phyloP scores from a whole-genome alignment of 2,888 invertebrate species.

The Lasioglossum lativentre region DNA sequence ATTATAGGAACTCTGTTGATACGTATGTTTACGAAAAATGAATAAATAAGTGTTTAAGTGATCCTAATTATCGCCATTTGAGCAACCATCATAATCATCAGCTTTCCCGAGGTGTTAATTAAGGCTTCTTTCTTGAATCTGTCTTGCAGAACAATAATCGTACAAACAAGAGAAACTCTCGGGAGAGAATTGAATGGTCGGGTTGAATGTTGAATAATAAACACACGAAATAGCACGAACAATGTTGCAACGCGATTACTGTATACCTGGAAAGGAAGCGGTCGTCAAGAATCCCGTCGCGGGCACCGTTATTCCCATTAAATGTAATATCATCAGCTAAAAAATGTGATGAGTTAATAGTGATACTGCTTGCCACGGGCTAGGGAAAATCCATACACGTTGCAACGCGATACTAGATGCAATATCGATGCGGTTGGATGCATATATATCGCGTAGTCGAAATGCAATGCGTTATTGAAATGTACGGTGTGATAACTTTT shows the following conservation, averaged over 20 bases:
- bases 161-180: no score
- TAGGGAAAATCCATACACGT: constrained; percentile 25
- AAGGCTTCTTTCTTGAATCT: no score
- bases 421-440: constrained; percentile 31
- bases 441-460: constrained; percentile 10
- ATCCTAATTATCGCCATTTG: no score
- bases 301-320: constrained; percentile 53
- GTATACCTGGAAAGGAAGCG: background rate
- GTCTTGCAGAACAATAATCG: no score
- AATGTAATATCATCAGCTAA: constrained; percentile 44
- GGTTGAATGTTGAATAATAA: background rate
- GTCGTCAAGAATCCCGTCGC: constrained; percentile 7
- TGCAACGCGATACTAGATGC: constrained; percentile 32
- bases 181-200: background rate
- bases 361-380: background rate
- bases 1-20: no score
- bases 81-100: no score
- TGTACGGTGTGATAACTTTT: constrained; percentile 26
- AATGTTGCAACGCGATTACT: constrained; percentile 28
- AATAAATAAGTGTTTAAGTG: no score
- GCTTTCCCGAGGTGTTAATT: no score
- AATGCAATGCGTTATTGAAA: constrained; percentile 16
- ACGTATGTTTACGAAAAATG: no score
- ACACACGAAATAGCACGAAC: background rate
- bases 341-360: constrained; percentile 49